These are phyloP conservation scores for Epizoanthus scotinus DNA, from an alignment of 92 coral and sea anemone species.

Conservation along the genomic window DNA sequence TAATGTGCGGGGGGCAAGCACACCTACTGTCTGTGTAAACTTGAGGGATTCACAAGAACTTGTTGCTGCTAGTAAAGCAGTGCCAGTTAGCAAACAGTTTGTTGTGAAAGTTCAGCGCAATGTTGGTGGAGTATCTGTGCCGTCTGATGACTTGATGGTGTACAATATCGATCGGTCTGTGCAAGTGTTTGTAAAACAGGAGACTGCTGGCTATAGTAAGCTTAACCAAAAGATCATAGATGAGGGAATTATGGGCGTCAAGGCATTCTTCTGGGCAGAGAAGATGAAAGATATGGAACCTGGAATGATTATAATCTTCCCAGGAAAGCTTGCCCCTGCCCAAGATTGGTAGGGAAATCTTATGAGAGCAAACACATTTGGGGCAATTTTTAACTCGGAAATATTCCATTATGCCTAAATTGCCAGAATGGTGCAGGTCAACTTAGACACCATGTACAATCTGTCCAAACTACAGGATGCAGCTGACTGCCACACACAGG, in stretches of 20 bases:
- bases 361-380: too few relatives aligned
- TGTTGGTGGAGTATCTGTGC: neutral
- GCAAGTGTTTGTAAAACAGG: slow-evolving; percentile 54
- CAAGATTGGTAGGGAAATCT: slow-evolving; percentile 51
- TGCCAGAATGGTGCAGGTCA: too few relatives aligned
- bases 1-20: slow-evolving; percentile 43
- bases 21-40: slow-evolving; percentile 45
- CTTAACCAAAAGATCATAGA: slow-evolving; percentile 43
- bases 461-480: too few relatives aligned
- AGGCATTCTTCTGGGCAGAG: slow-evolving; percentile 64
- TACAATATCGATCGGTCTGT: slow-evolving; percentile 62
- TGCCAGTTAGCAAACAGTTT: slow-evolving; percentile 48
- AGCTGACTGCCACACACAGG: too few relatives aligned
- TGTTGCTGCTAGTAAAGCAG: slow-evolving; percentile 22
- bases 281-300: slow-evolving; percentile 35
- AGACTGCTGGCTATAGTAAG: slow-evolving; percentile 47
- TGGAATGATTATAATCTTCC: slow-evolving; percentile 44
- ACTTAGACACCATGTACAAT: too few relatives aligned
- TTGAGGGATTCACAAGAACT: slow-evolving; percentile 39
- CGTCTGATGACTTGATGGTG: slow-evolving; percentile 51
- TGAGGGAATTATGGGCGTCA: slow-evolving; percentile 58
- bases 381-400: too few relatives aligned
- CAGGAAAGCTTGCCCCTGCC: slow-evolving; percentile 53
- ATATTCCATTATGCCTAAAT: too few relatives aligned
- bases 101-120: slow-evolving; percentile 63